Percentiles rank a stretch among this genome's conserved stretches.
Conservation (phyloP, 2,888 invertebrate species). For the Tinea semifulvella region DNA sequence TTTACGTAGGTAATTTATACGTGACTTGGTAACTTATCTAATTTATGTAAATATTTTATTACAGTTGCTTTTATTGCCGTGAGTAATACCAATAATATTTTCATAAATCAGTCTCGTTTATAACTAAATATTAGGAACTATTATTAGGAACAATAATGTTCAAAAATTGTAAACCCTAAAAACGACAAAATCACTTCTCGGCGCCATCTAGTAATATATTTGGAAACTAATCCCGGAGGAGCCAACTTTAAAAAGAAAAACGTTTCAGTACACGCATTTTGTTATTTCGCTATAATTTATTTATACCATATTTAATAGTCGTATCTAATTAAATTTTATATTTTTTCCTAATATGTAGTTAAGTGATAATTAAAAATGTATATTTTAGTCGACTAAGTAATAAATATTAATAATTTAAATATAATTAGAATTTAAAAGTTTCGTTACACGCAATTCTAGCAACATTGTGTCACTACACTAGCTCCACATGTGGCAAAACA, state of each 20-base stretch:
- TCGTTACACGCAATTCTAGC: slow-evolving; percentile 30
- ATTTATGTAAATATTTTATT: too few relatives aligned
- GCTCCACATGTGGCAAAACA: slow-evolving; percentile 45
- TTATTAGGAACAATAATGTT: too few relatives aligned
- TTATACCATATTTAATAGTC: not conserved
- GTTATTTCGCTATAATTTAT: not conserved
- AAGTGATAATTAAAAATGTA: not conserved
- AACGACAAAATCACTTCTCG: too few relatives aligned
- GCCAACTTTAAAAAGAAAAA: not conserved
- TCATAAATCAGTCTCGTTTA: too few relatives aligned
- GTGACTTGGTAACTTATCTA: too few relatives aligned
- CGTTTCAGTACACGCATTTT: not conserved
- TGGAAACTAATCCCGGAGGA: not conserved
- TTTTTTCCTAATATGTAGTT: not conserved
- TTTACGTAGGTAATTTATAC: too few relatives aligned
- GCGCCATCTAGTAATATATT: not conserved
- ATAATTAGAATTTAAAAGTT: slow-evolving; percentile 21
- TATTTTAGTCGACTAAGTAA: not conserved
- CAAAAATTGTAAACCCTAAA: too few relatives aligned
- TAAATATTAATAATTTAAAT: not conserved
- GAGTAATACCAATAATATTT: too few relatives aligned
- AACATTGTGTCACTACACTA: slow-evolving; percentile 12
- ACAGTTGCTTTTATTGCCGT: too few relatives aligned
- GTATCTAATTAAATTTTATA: not conserved
- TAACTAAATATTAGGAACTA: too few relatives aligned